Evolutionary conservation across 1,140 invertebrate species (phyloP).

Genomic region (Phenacoccus solenopsis): DNA sequence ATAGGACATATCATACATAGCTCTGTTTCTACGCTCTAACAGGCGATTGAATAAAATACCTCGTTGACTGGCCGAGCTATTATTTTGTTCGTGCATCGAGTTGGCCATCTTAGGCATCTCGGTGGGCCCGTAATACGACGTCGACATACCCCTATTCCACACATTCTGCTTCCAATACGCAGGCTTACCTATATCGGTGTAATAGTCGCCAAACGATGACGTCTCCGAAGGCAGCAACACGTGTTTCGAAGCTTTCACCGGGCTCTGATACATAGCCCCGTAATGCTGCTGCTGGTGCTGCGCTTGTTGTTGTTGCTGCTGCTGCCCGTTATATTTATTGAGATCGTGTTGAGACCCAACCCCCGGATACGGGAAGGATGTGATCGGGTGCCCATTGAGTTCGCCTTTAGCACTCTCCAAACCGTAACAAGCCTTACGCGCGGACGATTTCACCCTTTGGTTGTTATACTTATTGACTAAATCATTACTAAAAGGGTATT

Average conservation of each 20-base stretch:
- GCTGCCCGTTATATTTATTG: constrained; percentile 2
- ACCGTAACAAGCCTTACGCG: neutral
- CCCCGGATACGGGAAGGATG: neutral
- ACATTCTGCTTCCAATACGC: neutral
- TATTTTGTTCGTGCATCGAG: neutral
- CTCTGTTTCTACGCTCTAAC: neutral
- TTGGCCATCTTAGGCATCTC: neutral
- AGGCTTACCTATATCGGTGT: neutral
- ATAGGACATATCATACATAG: neutral
- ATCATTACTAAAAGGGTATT: neutral
- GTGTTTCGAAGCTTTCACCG: neutral
- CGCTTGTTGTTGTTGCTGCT: neutral
- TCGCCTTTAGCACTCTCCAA: neutral
- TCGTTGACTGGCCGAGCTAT: neutral
- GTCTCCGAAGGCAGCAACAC: neutral
- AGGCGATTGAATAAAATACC: neutral
- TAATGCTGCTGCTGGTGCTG: neutral
- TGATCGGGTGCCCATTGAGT: neutral
- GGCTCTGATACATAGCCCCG: neutral
- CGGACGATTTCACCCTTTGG: neutral
- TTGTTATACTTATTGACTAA: constrained; percentile 15
- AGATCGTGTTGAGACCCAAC: neutral
- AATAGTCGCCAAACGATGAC: neutral
- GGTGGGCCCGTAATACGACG: neutral
- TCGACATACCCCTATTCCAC: neutral